phyloP scores from a whole-genome alignment of 2,888 invertebrate genomes.

The Megalurothrips usitatus region DNA sequence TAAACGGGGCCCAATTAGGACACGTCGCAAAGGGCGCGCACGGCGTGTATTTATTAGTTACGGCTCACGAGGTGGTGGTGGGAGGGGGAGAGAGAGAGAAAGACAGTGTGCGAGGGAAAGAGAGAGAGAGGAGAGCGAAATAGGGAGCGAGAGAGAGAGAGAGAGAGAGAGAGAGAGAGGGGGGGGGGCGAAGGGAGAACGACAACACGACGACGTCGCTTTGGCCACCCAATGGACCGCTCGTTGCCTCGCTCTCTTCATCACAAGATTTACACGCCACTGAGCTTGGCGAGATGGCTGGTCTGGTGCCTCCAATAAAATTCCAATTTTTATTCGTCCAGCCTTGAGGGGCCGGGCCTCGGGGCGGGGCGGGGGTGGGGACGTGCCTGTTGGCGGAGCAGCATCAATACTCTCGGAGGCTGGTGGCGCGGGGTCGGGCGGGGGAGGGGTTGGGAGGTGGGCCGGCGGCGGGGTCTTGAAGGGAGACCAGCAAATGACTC shows the following conservation, averaged over 20 bases:
- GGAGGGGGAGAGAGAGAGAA: not conserved
- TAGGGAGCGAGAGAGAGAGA: not conserved
- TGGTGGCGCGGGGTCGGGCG: no score
- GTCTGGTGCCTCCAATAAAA: not conserved
- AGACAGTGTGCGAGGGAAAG: not conserved
- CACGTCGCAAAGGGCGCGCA: no score
- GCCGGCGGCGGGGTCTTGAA: not conserved
- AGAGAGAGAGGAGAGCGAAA: not conserved
- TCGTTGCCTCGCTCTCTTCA: not conserved
- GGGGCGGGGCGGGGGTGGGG: not conserved
- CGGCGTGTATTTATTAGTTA: no score
- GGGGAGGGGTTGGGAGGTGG: not conserved
- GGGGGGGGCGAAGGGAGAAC: not conserved
- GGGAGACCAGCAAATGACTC: not conserved
- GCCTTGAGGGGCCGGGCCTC: not conserved
- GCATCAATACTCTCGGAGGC: no score
- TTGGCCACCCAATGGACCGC: not conserved
- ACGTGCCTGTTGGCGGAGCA: no score
- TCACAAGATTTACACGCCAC: constrained; percentile 6
- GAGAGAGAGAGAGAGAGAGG: not conserved
- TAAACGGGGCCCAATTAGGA: no score
- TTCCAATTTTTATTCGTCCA: not conserved
- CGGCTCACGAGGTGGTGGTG: no score
- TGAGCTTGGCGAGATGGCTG: not conserved
- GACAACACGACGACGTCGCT: not conserved